phyloP scores from a whole-genome alignment of 2,113 vertebrate species.

The Antechinus flavipes region DNA sequence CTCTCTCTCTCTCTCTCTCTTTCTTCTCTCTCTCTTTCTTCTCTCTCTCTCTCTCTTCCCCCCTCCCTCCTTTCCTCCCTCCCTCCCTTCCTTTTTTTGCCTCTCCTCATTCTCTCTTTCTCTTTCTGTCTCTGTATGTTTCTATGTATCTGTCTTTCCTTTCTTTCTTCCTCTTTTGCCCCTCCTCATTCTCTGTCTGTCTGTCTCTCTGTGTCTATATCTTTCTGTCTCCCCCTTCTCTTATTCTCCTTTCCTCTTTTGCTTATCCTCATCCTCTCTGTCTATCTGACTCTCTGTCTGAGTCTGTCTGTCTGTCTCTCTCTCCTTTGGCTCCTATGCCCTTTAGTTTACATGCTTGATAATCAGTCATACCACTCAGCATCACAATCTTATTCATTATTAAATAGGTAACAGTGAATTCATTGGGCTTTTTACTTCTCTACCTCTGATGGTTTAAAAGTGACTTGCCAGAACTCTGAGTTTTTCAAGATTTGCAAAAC shows the following conservation, averaged over 20 bases:
- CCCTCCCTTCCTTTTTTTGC: not conserved
- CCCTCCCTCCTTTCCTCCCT: too few relatives aligned
- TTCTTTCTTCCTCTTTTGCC: too few relatives aligned
- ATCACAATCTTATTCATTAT: not conserved
- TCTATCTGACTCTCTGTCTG: too few relatives aligned
- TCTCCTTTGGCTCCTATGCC: not conserved
- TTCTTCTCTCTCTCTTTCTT: not conserved
- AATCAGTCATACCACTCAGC: not conserved
- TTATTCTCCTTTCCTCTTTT: too few relatives aligned
- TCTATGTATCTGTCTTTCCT: too few relatives aligned
- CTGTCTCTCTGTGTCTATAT: too few relatives aligned
- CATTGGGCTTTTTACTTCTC: conserved; percentile 22
- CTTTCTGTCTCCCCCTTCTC: too few relatives aligned
- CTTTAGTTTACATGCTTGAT: not conserved
- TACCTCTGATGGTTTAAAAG: conserved; percentile 33
- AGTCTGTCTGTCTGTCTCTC: too few relatives aligned
- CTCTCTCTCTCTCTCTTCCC: not conserved
- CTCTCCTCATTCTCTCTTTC: too few relatives aligned
- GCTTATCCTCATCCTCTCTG: too few relatives aligned
- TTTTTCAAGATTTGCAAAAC: conserved; percentile 12
- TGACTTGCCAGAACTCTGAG: not conserved
- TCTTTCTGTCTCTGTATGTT: too few relatives aligned
- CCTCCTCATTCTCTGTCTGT: not conserved
- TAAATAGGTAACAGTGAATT: not conserved
- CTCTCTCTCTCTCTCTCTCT: too few relatives aligned